A percentile compares a stretch with the other conserved stretches of the same genome.
Evolutionary conservation across 2,797 vertebrate species (phyloP).

Genomic region (Mastacembelus armatus): DNA sequence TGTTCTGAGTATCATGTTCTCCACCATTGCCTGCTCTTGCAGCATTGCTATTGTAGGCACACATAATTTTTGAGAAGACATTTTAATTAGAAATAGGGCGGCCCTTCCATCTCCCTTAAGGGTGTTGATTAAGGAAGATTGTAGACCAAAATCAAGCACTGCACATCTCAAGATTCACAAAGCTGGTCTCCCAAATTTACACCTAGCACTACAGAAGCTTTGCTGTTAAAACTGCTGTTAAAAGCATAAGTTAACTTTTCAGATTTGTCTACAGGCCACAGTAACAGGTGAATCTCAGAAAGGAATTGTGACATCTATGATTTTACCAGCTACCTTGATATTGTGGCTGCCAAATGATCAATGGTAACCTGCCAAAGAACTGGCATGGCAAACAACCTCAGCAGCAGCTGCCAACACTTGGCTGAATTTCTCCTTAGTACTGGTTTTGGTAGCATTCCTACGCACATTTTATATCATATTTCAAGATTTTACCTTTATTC

Average conservation of each 20-base stretch:
- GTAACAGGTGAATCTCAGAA: conserved; percentile 49
- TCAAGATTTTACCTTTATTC: conserved; percentile 17
- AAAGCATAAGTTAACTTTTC: conserved; percentile 5
- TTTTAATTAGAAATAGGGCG: not conserved
- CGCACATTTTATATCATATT: conserved; percentile 39
- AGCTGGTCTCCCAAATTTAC: conserved; percentile 12
- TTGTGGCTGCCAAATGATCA: conserved; percentile 55
- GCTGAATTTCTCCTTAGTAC: conserved; percentile 32
- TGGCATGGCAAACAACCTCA: conserved; percentile 56
- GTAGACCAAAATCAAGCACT: conserved; percentile 23
- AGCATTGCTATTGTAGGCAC: not conserved
- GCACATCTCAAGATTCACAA: conserved; percentile 23
- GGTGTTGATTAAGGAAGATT: conserved; percentile 1
- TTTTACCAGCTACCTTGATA: conserved; percentile 50
- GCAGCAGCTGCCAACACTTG: conserved; percentile 51
- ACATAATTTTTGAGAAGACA: conserved; percentile 7
- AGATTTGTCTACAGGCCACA: conserved; percentile 11
- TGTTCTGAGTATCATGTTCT: not conserved
- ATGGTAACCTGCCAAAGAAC: conserved; percentile 62
- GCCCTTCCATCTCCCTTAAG: conserved; percentile 5
- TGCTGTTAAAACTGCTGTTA: no score
- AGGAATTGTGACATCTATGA: conserved; percentile 37
- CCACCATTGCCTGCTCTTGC: not conserved
- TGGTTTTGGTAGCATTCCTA: conserved; percentile 51
- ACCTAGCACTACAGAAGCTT: conserved; percentile 1